Percentiles rank a stretch among this genome's conserved stretches.
These are phyloP conservation scores for Drosophila grimshawi DNA, from an alignment of 1,140 invertebrate species.

Conservation along the genomic window DNA sequence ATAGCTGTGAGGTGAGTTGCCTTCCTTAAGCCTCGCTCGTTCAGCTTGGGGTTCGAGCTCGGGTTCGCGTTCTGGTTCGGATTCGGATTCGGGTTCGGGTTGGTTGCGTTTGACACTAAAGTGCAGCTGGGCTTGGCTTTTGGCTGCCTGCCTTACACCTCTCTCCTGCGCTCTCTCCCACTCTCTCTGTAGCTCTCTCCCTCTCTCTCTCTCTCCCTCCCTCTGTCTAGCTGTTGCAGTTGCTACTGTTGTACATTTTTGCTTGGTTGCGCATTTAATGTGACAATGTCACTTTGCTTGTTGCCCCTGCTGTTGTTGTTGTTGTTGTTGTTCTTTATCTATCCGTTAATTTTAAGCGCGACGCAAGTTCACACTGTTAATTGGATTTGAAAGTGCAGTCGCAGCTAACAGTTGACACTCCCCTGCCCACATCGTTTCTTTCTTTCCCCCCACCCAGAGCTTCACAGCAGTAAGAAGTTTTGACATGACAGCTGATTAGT, in stretches of 20 bases:
- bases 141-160: not conserved
- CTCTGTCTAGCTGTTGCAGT: not conserved
- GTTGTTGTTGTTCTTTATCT: constrained; percentile 55
- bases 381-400: constrained; percentile 78
- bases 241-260: constrained; percentile 75
- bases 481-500: constrained; percentile 73
- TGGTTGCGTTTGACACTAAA: constrained; percentile 67
- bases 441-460: not conserved
- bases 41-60: constrained; percentile 31
- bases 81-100: constrained; percentile 37
- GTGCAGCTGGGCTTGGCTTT: constrained; percentile 75
- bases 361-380: constrained; percentile 79
- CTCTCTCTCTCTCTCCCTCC: not conserved
- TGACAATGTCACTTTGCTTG: constrained; percentile 73
- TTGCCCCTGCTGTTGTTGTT: constrained; percentile 32
- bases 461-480: constrained; percentile 30
- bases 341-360: constrained; percentile 70
- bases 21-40: constrained; percentile 35
- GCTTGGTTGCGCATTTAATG: constrained; percentile 74
- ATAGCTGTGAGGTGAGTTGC: constrained; percentile 40
- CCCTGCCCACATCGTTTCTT: constrained; percentile 4
- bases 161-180: constrained; percentile 12
- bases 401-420: constrained; percentile 23
- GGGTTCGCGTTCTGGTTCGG: constrained; percentile 25
- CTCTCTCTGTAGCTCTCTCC: not conserved